phyloP scores from a whole-genome alignment of 2,888 invertebrate species.

The Dioctria rufipes region DNA sequence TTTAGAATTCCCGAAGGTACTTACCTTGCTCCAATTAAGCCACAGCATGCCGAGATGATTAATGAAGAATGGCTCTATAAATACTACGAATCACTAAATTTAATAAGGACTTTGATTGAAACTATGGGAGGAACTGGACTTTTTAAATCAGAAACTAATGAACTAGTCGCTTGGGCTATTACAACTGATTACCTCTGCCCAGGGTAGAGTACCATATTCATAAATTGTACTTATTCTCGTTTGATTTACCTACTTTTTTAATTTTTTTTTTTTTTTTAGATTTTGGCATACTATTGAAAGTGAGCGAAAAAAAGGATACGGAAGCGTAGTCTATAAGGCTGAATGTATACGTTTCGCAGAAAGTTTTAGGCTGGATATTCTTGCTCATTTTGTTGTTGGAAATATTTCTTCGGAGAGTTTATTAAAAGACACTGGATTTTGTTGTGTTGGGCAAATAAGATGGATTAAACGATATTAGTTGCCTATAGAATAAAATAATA shows the following conservation, averaged over 20 bases:
- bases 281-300: conserved; percentile 53
- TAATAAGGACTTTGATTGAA: conserved; percentile 54
- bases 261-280: conserved; percentile 39
- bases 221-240: no score
- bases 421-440: conserved; percentile 51
- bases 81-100: conserved; percentile 55
- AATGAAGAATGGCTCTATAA: conserved; percentile 58
- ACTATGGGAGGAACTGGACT: conserved; percentile 56
- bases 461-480: conserved; percentile 29
- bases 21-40: conserved; percentile 28
- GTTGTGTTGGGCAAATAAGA: conserved; percentile 19
- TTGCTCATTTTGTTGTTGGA: conserved; percentile 46
- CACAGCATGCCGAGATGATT: conserved; percentile 51
- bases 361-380: conserved; percentile 52
- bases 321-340: conserved; percentile 42
- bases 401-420: conserved; percentile 52
- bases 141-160: conserved; percentile 45
- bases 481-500: no score
- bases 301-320: conserved; percentile 57
- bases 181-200: conserved; percentile 56
- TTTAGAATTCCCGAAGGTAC: conserved; percentile 51
- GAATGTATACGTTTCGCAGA: conserved; percentile 56
- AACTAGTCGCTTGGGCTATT: conserved; percentile 56
- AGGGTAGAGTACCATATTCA: conserved; percentile 42
- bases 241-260: not conserved